Base-by-base conservation (phyloP, 2,113 vertebrate species). In the Corvus hawaiiensis region DNA sequence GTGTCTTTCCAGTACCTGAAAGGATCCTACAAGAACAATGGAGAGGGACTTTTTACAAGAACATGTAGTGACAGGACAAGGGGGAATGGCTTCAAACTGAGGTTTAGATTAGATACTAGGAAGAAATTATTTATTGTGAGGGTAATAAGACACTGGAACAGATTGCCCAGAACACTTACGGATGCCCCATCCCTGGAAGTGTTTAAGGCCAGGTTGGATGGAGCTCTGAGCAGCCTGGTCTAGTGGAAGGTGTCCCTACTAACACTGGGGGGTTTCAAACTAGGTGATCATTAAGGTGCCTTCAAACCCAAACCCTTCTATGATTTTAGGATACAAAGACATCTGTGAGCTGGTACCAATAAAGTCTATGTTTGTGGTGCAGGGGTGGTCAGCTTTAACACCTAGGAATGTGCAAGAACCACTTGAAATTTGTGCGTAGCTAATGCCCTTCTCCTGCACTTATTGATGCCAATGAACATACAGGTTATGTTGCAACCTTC, bases 11-110 rank as follows among this genome's bases (percentile, higher is more conserved):
- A 48, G 26, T 35, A 32, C 21, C 55, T 41, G 26, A 76, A 55
- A 6, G 7, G 30, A 48, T 1, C 8, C n/a, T 54, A 41, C 30
- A 69, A 46, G 46, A 68, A 30, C 0, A 0, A 39, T 48, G 11
- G 21, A 68, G 24, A 68, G 9, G 20, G 62, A 48, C 30, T 32
- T 75, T 68, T 26, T 27, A 54, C 20, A 68, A 41, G 24, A 52
- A 1, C 2, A 1, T 41, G 20, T 18, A 18, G 19, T 22, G 48
- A 41, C n/a, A 68, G 30, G 46, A 68, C 24, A 41, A 32, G 30
- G 9, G 5, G 26, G 26, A 62, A 83, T 6, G 10, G 35, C 2
- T 76, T 83, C 35, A 76, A 55, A 69, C 41, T 69, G 35, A 35
- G 41, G 21, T 83, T 55, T 41, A 55, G 26, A 55, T 32, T 32